These are phyloP conservation scores for Cerastoderma edule DNA, from an alignment of 2,888 invertebrate species.

Conservation along the genomic window DNA sequence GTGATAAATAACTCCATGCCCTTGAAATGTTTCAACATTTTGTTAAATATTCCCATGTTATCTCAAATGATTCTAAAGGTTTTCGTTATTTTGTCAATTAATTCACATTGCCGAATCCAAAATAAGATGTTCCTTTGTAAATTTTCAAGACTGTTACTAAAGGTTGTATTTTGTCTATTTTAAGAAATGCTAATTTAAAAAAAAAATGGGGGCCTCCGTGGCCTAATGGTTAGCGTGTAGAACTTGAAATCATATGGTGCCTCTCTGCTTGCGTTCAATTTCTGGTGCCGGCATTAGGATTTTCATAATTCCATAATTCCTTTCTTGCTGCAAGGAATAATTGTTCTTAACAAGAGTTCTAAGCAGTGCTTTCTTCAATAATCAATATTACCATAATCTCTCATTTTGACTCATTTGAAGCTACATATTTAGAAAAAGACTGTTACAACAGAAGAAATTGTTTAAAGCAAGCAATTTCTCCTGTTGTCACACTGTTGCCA, in stretches of 20 bases:
- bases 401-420: not conserved
- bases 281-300: no score
- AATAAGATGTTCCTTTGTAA: no score
- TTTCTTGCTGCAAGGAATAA: not conserved
- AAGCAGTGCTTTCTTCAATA: no score
- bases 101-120: no score
- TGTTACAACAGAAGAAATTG: conserved; percentile 5
- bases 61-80: not conserved
- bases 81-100: not conserved
- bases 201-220: no score
- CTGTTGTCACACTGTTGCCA: not conserved
- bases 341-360: no score
- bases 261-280: no score
- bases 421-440: not conserved
- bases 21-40: not conserved
- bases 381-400: no score
- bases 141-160: not conserved
- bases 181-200: no score
- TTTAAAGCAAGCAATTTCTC: not conserved
- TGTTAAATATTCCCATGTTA: not conserved
- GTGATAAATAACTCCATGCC: not conserved
- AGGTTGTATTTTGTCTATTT: no score
- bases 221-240: no score
- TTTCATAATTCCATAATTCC: not conserved
- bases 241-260: no score